phyloP scores from a whole-genome alignment of 2,113 vertebrate genomes.

The Hypomesus transpacificus region DNA sequence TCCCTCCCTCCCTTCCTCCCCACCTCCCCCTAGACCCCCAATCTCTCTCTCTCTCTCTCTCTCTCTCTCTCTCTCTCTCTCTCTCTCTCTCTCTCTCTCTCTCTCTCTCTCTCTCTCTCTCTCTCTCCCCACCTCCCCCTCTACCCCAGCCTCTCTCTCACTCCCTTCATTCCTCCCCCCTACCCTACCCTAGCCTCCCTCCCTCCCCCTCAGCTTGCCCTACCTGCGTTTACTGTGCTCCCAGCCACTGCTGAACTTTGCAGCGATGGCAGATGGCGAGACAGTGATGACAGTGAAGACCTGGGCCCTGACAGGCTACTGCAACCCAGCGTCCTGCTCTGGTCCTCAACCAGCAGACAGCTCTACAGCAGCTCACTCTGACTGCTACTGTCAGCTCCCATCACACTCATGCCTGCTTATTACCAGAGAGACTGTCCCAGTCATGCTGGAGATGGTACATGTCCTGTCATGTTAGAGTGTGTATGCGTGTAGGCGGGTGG shows the following conservation, averaged over 20 bases:
- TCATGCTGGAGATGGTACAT: background rate
- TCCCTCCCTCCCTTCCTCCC: background rate
- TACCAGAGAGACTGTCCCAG: too few relatives aligned
- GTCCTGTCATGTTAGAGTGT: background rate
- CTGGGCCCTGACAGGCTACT: conserved; percentile 12
- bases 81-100: background rate
- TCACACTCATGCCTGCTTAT: conserved; percentile 39
- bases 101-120: background rate
- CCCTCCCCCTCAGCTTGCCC: conserved; percentile 4
- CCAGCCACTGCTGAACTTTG: conserved; percentile 37
- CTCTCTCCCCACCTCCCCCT: background rate
- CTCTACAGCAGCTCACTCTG: conserved; percentile 26
- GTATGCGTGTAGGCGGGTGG: background rate
- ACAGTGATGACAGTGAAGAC: conserved; percentile 22
- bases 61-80: background rate
- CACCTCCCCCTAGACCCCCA: too few relatives aligned
- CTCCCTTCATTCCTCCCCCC: background rate
- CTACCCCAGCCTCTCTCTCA: background rate
- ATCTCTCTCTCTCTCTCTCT: too few relatives aligned
- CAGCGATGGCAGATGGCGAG: conserved; percentile 13
- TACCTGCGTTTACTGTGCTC: conserved; percentile 6
- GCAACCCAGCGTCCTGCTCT: conserved; percentile 9
- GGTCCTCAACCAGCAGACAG: conserved; percentile 16
- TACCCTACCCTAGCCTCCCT: background rate
- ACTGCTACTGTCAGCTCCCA: conserved; percentile 38